These are phyloP conservation scores for Borostomias antarcticus DNA, from an alignment of 2,797 vertebrate genomes.

Conservation along the genomic window DNA sequence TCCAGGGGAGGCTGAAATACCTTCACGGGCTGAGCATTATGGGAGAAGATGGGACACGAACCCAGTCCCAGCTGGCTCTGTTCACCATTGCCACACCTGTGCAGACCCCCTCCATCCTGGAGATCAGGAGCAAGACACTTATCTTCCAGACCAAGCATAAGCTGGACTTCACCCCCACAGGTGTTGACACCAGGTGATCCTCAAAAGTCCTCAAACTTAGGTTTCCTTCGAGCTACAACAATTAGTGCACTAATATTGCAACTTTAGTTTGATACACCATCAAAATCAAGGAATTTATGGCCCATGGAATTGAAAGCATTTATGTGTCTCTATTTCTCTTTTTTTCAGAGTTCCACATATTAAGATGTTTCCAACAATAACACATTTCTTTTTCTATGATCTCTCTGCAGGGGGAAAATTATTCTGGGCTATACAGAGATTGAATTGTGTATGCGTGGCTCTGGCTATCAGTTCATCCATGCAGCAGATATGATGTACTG, in stretches of 20 bases:
- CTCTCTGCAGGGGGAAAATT: constrained; percentile 68
- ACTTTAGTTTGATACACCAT: too few species aligned
- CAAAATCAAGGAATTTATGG: too few species aligned
- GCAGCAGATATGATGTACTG: constrained; percentile 84
- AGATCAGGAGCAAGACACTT: constrained; percentile 78
- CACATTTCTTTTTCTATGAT: neutral
- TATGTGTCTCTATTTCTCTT: neutral
- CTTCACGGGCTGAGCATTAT: constrained; percentile 72
- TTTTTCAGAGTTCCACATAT: neutral
- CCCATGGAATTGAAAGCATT: too few species aligned
- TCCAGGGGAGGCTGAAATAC: constrained; percentile 81
- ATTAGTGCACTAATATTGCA: too few species aligned
- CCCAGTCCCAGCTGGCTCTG: constrained; percentile 73
- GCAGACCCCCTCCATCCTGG: constrained; percentile 79
- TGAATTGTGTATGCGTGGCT: constrained; percentile 78
- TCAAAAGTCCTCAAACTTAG: neutral
- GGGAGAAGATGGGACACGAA: constrained; percentile 48
- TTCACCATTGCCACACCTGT: constrained; percentile 78
- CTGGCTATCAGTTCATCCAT: constrained; percentile 83
- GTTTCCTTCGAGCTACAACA: neutral
- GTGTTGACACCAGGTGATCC: constrained; percentile 76
- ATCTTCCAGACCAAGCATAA: constrained; percentile 87
- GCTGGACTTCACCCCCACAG: constrained; percentile 83
- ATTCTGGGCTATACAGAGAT: constrained; percentile 78
- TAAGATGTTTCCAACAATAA: too few species aligned